A percentile compares a stretch with the other conserved stretches of the same genome.
phyloP scores from a whole-genome alignment of 1,140 invertebrate genomes.

The Euura lappo region DNA sequence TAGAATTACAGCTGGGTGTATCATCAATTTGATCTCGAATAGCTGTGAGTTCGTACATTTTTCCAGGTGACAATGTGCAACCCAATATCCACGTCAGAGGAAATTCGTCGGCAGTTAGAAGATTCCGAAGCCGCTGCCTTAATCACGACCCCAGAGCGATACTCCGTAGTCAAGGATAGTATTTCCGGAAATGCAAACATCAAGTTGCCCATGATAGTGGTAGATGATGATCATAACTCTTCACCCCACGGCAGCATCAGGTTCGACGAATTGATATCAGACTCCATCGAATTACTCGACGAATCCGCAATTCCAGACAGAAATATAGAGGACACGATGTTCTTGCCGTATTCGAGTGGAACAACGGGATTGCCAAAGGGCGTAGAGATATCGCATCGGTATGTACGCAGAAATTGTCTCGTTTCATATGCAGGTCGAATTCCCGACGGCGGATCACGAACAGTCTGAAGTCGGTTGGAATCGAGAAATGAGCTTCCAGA shows the following conservation, averaged over 20 bases:
- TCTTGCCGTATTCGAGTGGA: slow-evolving; percentile 80
- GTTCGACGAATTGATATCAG: slow-evolving; percentile 46
- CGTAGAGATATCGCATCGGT: slow-evolving; percentile 76
- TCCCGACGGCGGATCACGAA: slow-evolving; percentile 35
- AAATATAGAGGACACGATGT: slow-evolving; percentile 57
- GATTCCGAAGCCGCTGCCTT: slow-evolving; percentile 69
- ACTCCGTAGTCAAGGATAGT: slow-evolving; percentile 49
- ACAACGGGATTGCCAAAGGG: slow-evolving; percentile 91
- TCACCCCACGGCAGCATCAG: slow-evolving; percentile 63
- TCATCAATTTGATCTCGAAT: neutral
- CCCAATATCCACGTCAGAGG: slow-evolving; percentile 59
- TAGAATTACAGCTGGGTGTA: neutral
- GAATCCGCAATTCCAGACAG: slow-evolving; percentile 51
- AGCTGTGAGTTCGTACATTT: neutral
- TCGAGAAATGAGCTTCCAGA: too few species aligned
- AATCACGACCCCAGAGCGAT: slow-evolving; percentile 65
- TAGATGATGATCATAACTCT: slow-evolving; percentile 47
- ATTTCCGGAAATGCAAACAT: slow-evolving; percentile 54
- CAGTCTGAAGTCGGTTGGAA: too few species aligned
- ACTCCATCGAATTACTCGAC: slow-evolving; percentile 32
- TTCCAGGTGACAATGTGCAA: slow-evolving; percentile 31
- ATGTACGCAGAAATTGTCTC: slow-evolving; percentile 57
- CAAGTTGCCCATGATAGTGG: slow-evolving; percentile 62
- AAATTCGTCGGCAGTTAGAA: slow-evolving; percentile 72
- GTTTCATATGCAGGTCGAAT: slow-evolving; percentile 48